Evolutionary conservation across 2,113 vertebrate genomes (phyloP), one percentile per base, ranked within the genome.

Genomic region (Sceloporus tristichus): DNA sequence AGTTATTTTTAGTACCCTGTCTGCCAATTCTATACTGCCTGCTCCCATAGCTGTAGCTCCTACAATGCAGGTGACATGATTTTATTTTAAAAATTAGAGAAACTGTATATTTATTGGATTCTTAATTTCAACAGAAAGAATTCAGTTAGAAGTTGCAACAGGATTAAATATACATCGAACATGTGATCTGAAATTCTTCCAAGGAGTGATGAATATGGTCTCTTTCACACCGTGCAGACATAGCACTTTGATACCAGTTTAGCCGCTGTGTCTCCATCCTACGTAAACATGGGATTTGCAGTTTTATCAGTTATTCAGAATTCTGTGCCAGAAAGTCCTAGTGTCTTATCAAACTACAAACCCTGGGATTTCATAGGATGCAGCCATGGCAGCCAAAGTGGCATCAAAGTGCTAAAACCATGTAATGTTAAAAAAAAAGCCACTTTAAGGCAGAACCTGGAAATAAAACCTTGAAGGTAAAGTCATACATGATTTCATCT

Each of bases 141-240:
- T 82, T 91, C 90, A 92, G 53, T 54, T 93, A 73, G 88, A 92
- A 90, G 78, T 91, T 93, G 82, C 68, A 84, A 48, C 93, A 53
- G 34, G 65, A 91, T 92, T 86, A 92, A 91, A 92, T 8, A 85
- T 11, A 86, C 13, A 87, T n/a, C 29, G 89, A 86, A 29, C 34
- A 90, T 89, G 16, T 91, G 77, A 93, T 88, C 59, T 86, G 71
- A 66, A 90, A 71, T 38, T 11, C 89, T 88, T 91, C 3, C 68
- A 70, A 70, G 3, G 68, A 71, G 25, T 71, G 25, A 71, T 4
- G 68, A 71, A 71, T 62, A 62, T 14, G 59, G 18, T 14, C 59
- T 62, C 59, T 62, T 62, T 18, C 59, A 62, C 11, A 4, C 59
- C 4, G 11, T 62, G 13, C 59, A 62, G 59, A 18, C 59, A 62